Evolutionary conservation across 2,888 invertebrate species (phyloP).

Genomic region (Scaeva pyrastri): DNA sequence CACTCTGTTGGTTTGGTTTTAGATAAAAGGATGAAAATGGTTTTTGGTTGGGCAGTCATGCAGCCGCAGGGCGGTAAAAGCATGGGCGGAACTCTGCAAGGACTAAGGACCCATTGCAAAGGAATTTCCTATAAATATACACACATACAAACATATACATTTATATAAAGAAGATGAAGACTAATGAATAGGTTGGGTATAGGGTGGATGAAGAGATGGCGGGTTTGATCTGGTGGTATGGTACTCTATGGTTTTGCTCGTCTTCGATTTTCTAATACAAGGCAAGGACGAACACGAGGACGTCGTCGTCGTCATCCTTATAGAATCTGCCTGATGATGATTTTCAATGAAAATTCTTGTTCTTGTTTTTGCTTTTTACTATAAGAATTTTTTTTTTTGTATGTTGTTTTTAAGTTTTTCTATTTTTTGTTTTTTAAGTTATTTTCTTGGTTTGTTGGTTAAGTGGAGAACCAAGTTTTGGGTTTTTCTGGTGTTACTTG

Average conservation of each 20-base stretch:
- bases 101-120: constrained; percentile 41
- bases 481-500: constrained; percentile 44
- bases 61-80: constrained; percentile 55
- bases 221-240: constrained; percentile 40
- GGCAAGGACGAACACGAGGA: constrained; percentile 1
- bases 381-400: background rate
- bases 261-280: constrained; percentile 57
- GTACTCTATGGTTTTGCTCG: constrained; percentile 20
- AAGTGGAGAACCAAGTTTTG: constrained; percentile 51
- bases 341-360: constrained; percentile 51
- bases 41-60: constrained; percentile 62
- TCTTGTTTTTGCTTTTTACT: constrained; percentile 23
- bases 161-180: no score
- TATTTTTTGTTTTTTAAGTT: constrained; percentile 16
- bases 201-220: background rate
- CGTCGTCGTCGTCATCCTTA: constrained; percentile 8
- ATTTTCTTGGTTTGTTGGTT: constrained; percentile 36
- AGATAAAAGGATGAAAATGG: constrained; percentile 65
- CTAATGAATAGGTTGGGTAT: constrained; percentile 46
- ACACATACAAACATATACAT: no score
- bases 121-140: constrained; percentile 14
- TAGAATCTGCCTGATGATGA: constrained; percentile 20
- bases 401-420: constrained; percentile 21
- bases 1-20: constrained; percentile 16
- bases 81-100: constrained; percentile 42